phyloP scores from a whole-genome alignment of 2,113 vertebrate species.

The Hoplias malabaricus region DNA sequence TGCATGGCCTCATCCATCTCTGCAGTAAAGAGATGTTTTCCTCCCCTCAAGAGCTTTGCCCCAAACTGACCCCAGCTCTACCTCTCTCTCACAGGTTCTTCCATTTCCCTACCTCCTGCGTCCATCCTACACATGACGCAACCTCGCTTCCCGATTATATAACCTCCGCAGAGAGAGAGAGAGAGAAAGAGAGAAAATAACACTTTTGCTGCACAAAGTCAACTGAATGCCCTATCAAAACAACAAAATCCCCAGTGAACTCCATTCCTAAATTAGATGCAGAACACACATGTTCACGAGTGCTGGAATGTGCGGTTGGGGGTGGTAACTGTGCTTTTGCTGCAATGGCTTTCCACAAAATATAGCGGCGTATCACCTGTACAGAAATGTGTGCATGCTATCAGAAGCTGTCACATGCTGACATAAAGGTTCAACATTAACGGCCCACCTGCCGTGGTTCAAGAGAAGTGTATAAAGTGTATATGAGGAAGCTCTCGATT shows the following conservation, averaged over 20 bases:
- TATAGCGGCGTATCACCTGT: slow-evolving; percentile 19
- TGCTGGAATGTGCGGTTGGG: slow-evolving; percentile 35
- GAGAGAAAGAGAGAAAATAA: slow-evolving; percentile 49
- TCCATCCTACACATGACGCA: slow-evolving; percentile 49
- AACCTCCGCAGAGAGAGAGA: slow-evolving; percentile 45
- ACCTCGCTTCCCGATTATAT: slow-evolving; percentile 42
- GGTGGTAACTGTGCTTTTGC: slow-evolving; percentile 35
- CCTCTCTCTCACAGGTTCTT: slow-evolving; percentile 24
- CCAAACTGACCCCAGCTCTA: slow-evolving; percentile 27
- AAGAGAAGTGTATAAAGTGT: slow-evolving; percentile 20
- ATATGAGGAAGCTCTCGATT: slow-evolving; percentile 54
- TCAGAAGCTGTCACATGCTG: slow-evolving; percentile 47
- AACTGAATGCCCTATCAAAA: not conserved
- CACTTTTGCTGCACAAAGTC: slow-evolving; percentile 14
- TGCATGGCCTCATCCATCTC: not conserved
- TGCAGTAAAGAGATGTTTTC: slow-evolving; percentile 12
- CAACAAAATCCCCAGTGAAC: not conserved
- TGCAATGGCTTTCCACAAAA: slow-evolving; percentile 40
- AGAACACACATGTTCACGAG: slow-evolving; percentile 8
- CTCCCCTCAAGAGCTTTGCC: slow-evolving; percentile 13
- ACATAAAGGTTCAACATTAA: slow-evolving; percentile 48
- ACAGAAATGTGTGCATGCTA: slow-evolving; percentile 55
- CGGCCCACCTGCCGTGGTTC: slow-evolving; percentile 59
- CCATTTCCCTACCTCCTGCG: slow-evolving; percentile 52
- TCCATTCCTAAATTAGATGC: not conserved